Conservation (phyloP, 2,113 vertebrate species). For the Castor canadensis region DNA sequence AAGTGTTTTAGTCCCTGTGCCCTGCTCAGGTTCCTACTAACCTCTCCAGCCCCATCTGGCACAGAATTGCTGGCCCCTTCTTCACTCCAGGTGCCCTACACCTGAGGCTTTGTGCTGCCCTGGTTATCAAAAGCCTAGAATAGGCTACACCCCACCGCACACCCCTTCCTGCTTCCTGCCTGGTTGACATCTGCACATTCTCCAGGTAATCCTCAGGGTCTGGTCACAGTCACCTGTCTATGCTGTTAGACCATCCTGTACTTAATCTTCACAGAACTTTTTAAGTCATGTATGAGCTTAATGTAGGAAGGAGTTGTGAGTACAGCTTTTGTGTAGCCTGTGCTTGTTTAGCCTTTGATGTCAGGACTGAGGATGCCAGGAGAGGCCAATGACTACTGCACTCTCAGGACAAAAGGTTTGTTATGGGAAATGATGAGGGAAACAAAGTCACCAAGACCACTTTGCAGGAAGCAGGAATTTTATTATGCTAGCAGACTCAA, state of each 20-base stretch:
- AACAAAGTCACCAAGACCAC: no score
- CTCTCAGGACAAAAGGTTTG: background rate
- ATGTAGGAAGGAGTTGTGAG: background rate
- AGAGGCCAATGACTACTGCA: background rate
- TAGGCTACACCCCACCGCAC: background rate
- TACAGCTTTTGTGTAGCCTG: background rate
- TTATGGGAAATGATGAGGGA: no score
- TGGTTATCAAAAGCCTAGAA: background rate
- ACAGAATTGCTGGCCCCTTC: background rate
- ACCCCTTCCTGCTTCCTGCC: background rate
- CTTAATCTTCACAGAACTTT: background rate
- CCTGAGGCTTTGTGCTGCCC: background rate
- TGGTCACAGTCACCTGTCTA: background rate
- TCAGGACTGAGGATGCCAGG: background rate
- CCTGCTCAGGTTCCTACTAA: background rate
- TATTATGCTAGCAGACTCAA: no score
- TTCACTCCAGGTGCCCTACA: no score
- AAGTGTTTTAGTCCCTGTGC: background rate
- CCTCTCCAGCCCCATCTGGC: background rate
- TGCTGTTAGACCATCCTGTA: background rate
- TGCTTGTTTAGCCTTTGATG: background rate
- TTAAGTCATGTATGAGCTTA: background rate
- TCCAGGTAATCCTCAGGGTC: background rate
- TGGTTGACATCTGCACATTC: background rate
- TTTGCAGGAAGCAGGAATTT: no score